Conservation (phyloP, 2,113 vertebrate genomes). For the Pomatorhinus ruficollis region DNA sequence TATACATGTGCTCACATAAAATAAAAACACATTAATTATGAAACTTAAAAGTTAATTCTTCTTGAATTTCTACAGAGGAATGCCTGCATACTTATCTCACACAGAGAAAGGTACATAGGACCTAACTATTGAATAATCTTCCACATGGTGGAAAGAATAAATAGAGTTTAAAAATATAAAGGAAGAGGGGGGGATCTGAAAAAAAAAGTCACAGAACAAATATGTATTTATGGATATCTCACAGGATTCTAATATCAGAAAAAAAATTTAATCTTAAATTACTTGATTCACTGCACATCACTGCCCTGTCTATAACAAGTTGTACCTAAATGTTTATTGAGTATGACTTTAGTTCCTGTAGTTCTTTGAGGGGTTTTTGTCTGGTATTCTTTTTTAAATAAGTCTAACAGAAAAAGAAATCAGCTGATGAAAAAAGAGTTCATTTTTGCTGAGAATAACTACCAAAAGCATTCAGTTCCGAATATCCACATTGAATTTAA, state of each 20-base stretch:
- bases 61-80: not conserved
- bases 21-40: not conserved
- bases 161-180: not conserved
- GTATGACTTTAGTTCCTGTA: not conserved
- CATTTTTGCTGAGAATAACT: not conserved
- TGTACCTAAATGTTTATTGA: not conserved
- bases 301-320: not conserved
- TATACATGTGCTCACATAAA: not conserved
- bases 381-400: not conserved
- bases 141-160: not conserved
- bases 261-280: not conserved
- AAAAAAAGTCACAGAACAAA: not conserved
- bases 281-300: not conserved
- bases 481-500: not conserved
- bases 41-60: not conserved
- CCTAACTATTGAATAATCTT: not conserved
- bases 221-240: not conserved
- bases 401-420: not conserved
- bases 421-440: not conserved
- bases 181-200: accelerated
- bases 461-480: not conserved
- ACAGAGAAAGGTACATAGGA: not conserved
- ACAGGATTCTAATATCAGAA: not conserved
- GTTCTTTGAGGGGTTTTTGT: not conserved
- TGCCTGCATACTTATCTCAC: not conserved